Evolutionary conservation across 53 echinoderm and acorn worm species (phyloP).

Genomic region (Stichopus horrens): DNA sequence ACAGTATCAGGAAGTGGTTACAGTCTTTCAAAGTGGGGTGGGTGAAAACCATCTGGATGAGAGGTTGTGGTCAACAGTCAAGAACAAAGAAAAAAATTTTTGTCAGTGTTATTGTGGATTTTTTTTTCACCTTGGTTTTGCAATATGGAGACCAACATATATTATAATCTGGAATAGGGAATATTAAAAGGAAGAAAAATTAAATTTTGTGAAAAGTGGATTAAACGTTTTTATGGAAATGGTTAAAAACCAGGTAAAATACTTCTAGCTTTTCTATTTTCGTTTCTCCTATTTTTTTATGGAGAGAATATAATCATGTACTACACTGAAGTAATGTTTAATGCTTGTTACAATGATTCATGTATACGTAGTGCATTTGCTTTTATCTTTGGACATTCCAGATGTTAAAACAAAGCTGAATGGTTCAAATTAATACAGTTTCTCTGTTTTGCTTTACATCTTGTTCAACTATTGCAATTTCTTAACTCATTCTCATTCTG

Average conservation of each 20-base stretch:
- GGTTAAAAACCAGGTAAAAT: not conserved
- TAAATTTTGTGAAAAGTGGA: too few relatives aligned
- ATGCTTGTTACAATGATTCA: not conserved
- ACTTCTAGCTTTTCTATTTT: not conserved
- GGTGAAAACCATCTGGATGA: not conserved
- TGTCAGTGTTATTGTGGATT: too few relatives aligned
- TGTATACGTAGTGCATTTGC: constrained; percentile 2
- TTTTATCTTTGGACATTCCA: constrained; percentile 42
- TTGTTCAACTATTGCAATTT: too few relatives aligned
- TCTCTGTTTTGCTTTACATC: not conserved
- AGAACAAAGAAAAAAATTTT: too few relatives aligned
- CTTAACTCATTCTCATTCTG: too few relatives aligned
- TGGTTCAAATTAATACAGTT: constrained; percentile 6
- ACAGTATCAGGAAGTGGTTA: not conserved
- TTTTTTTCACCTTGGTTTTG: too few relatives aligned
- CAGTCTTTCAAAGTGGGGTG: not conserved
- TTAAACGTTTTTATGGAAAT: not conserved
- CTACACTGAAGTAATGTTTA: not conserved
- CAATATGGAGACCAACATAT: too few relatives aligned
- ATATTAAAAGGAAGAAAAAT: too few relatives aligned
- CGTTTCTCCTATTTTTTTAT: not conserved
- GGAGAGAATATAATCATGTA: not conserved
- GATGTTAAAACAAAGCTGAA: constrained; percentile 39
- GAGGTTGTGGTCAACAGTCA: too few relatives aligned
- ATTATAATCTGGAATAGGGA: too few relatives aligned